Percentiles rank a stretch among this genome's conserved stretches.
Conservation (phyloP, 2,888 invertebrate genomes). For the Choreutis nemorana region DNA sequence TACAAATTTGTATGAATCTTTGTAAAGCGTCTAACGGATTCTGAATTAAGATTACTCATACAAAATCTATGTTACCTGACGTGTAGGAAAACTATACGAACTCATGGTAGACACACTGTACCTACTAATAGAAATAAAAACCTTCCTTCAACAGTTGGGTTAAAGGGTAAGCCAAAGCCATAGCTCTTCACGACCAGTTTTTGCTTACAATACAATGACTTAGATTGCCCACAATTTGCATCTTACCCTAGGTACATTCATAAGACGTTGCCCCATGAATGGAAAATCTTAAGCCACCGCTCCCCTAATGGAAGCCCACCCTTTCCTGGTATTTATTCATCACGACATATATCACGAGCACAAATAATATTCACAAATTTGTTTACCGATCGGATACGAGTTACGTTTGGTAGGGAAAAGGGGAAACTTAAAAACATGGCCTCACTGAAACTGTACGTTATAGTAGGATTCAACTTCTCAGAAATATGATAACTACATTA, state of each 20-base stretch:
- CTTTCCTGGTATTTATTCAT: constrained; percentile 45
- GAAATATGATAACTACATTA: no score
- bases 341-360: constrained; percentile 21
- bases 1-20: no score
- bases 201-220: no score
- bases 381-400: constrained; percentile 48
- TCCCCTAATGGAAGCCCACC: constrained; percentile 38
- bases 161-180: no score
- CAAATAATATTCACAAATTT: constrained; percentile 62
- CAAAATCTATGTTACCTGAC: no score
- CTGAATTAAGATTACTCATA: no score
- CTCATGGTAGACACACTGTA: no score
- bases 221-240: background rate
- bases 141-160: no score
- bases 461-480: background rate
- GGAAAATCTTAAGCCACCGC: constrained; percentile 39
- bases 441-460: background rate
- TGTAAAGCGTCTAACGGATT: no score
- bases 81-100: no score
- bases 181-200: no score
- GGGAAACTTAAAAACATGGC: constrained; percentile 5
- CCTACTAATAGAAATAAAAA: no score
- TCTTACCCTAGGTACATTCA: constrained; percentile 33
- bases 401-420: constrained; percentile 21
- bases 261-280: constrained; percentile 47